Evolutionary conservation across 2,113 vertebrate species (phyloP).

Genomic region (Phasianus colchicus): DNA sequence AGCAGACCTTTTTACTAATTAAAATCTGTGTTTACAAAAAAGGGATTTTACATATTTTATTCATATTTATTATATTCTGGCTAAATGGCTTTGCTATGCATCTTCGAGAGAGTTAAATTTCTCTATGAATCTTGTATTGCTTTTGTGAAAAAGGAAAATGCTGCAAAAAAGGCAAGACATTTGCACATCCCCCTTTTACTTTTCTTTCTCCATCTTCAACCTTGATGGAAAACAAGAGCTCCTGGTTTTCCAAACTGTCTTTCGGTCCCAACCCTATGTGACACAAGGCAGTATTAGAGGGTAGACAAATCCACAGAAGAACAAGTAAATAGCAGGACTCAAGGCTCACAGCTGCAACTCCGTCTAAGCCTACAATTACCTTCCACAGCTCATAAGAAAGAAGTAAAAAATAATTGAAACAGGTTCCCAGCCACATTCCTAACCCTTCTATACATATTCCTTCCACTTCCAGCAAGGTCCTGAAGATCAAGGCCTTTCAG

Average conservation of each 20-base stretch:
- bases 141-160: background rate
- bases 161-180: background rate
- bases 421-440: background rate
- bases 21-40: conserved; percentile 63
- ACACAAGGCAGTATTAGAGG: background rate
- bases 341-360: background rate
- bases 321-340: background rate
- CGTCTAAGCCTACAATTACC: background rate
- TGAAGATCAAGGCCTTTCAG: background rate
- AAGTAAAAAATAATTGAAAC: background rate
- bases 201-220: background rate
- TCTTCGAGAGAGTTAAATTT: conserved; percentile 58
- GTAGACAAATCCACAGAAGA: background rate
- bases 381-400: background rate
- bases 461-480: background rate
- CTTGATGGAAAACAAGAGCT: background rate
- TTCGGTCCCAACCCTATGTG: background rate
- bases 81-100: conserved; percentile 61
- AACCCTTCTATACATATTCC: background rate
- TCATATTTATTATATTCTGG: conserved; percentile 48
- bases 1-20: conserved; percentile 56
- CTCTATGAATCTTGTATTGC: conserved; percentile 45
- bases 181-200: background rate
- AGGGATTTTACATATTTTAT: conserved; percentile 55
- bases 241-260: background rate